Base-by-base conservation (phyloP, 2,888 invertebrate genomes). In the Drosophila nigritarsus region DNA sequence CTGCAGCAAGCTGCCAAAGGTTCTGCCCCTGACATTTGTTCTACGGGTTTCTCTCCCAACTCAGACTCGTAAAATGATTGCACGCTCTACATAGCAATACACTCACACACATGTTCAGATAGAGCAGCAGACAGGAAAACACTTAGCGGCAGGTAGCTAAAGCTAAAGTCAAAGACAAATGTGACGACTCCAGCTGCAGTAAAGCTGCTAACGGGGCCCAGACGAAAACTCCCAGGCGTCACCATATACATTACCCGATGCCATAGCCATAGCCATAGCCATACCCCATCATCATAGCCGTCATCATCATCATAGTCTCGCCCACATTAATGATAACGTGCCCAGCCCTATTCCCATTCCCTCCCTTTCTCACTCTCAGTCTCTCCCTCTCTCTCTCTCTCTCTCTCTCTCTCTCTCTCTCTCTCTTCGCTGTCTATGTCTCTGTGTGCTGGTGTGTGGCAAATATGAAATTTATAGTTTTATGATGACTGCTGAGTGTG, bases 401-500 rank as follows among this genome's bases (percentile, higher is more conserved):
- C 18, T 20, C 20, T 18, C 24, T 4, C 30, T 18, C 36, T 34
- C 20, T 34, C 24, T 13, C 13, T 13, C 9, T 45, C 18, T 58
- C n/a, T 38, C 32, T 61, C 32, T 9, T 11, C 32, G 32, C 3
- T 11, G 32, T 3, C 32, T 32, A 32, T 58, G 36, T 56, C 49
- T 60, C n/a, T 72, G 59, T 80, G 63, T 74, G 55, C 62, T 59
- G 70, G 71, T 61, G 70, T 79, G 73, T 78, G 75, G 83, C 88
- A 90, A 91, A 91, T 90, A 89, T 82, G 88, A 87, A 90, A 90
- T 90, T 91, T 90, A 90, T 90, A 87, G 90, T 90, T 90, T 91
- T 91, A 89, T 91, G 91, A 91, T 91, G 91, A 89, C 90, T 91
- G 88, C 80, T 90, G 89, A 89, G 89, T 87, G 79, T 90, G 83